Percentiles rank a stretch among this genome's conserved stretches.
These are phyloP conservation scores for Diplolepis rosae DNA, from an alignment of 2,888 invertebrate genomes.

Conservation along the genomic window DNA sequence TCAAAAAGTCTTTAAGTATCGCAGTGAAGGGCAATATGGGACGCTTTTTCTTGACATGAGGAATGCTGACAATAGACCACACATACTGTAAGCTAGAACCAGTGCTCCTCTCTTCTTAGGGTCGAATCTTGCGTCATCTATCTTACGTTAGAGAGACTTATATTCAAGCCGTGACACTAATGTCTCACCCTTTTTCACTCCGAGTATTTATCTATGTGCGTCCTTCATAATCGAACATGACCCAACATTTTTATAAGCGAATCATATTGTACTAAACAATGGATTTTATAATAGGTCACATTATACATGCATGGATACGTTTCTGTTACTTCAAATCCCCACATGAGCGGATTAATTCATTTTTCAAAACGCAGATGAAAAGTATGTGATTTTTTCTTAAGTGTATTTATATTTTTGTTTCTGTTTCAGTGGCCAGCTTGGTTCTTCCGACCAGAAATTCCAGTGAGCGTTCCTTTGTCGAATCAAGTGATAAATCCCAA, in stretches of 20 bases:
- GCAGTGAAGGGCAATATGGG: constrained; percentile 45
- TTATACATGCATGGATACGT: too few relatives aligned
- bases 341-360: background rate
- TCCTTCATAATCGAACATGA: constrained; percentile 33
- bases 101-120: constrained; percentile 43
- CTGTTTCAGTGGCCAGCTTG: constrained; percentile 67
- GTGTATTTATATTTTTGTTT: constrained; percentile 28
- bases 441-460: constrained; percentile 66
- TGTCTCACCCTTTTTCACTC: constrained; percentile 53
- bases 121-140: constrained; percentile 64
- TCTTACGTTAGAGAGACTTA: constrained; percentile 60
- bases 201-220: constrained; percentile 51
- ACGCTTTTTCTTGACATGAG: constrained; percentile 43
- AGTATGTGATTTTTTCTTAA: background rate
- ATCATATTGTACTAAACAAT: constrained; percentile 6
- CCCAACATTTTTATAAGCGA: constrained; percentile 15
- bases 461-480: constrained; percentile 52
- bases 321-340: background rate
- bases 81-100: constrained; percentile 56
- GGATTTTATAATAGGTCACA: background rate
- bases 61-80: constrained; percentile 58
- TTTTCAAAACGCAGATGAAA: background rate
- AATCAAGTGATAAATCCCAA: constrained; percentile 42
- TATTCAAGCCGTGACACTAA: constrained; percentile 66
- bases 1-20: constrained; percentile 55